Base-by-base conservation (phyloP, 2,888 invertebrate species). In the Coenonympha glycerion region DNA sequence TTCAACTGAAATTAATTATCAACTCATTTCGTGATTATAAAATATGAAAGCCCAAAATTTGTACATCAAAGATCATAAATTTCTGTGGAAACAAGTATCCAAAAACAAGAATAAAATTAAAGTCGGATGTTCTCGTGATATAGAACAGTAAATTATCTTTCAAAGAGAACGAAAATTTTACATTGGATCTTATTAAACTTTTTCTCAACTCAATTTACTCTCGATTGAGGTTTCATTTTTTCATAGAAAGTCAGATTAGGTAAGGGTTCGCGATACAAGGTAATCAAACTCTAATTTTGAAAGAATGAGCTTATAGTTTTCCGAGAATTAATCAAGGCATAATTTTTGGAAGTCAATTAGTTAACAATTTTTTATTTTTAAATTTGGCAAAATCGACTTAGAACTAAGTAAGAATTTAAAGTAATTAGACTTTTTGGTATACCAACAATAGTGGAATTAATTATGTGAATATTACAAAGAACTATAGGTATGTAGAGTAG, bases 131-230 rank as follows among this genome's bases (percentile, higher is more conserved):
- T 24, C 39, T 39, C 24, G 11, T 39, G 24, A 39, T 24, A 39
- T 11, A 24, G 39, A 22, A 22, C 24, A 22, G 24, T 34, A 19
- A 41, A 41, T 41, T 30, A 41, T 30, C 28, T 41, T 19, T 41
- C 41, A 41, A 41, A 41, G 41, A 30, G 30, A 30, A 19, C 28
- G 41, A 41, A 30, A 19, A 28, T 41, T 41, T 40, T 41, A 19
- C 30, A 30, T 28, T 30, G 19, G 30, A 41, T 41, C 41, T 41
- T 19, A 41, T 41, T 41, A 28, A 41, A 41, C 41, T 41, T 41
- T 41, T 28, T 41, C 41, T 18, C 19, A 30, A 41, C 28, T 30
- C 41, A 30, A 41, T 41, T 39, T 39, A 19, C 26, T 28, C 19
- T 18, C 28, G 18, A 39, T 22, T 39, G 24, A 24, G 22, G 39